Percentiles rank a stretch among this genome's conserved stretches.
Evolutionary conservation across 1,140 invertebrate genomes (phyloP).

Genomic region (Caenorhabditis brenneri): DNA sequence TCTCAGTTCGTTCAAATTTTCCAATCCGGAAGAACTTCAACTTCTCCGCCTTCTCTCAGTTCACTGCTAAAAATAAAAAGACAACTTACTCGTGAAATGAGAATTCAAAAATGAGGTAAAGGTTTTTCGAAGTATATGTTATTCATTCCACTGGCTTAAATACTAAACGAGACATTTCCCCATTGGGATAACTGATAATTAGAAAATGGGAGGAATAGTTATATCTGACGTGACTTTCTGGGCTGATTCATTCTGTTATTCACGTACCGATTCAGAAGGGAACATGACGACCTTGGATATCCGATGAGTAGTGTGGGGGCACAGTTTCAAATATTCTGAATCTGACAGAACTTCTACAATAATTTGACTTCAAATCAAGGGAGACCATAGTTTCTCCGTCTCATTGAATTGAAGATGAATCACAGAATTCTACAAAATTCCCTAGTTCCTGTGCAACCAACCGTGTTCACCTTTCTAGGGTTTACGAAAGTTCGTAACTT

Average conservation of each 20-base stretch:
- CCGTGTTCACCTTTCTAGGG: too few relatives aligned
- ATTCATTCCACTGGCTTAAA: not conserved
- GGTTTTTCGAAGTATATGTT: too few relatives aligned
- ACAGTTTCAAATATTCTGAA: too few relatives aligned
- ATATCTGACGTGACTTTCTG: not conserved
- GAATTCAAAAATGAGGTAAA: too few relatives aligned
- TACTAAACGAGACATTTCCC: not conserved
- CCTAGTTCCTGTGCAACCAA: too few relatives aligned
- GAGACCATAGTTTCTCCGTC: too few relatives aligned
- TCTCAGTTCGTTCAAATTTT: not conserved
- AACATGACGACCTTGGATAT: not conserved
- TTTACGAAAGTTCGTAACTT: too few relatives aligned
- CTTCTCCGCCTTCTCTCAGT: not conserved
- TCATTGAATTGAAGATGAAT: too few relatives aligned
- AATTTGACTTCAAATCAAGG: too few relatives aligned
- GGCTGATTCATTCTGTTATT: not conserved
- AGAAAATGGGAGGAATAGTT: not conserved
- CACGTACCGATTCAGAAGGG: not conserved
- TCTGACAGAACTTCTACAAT: too few relatives aligned
- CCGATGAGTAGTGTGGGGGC: too few relatives aligned
- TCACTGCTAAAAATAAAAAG: not conserved
- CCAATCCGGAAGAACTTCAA: not conserved
- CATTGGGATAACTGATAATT: not conserved
- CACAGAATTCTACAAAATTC: too few relatives aligned
- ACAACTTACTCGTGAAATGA: not conserved